Evolutionary conservation across 2,888 invertebrate genomes (phyloP).

Genomic region (Lapara coniferarum): DNA sequence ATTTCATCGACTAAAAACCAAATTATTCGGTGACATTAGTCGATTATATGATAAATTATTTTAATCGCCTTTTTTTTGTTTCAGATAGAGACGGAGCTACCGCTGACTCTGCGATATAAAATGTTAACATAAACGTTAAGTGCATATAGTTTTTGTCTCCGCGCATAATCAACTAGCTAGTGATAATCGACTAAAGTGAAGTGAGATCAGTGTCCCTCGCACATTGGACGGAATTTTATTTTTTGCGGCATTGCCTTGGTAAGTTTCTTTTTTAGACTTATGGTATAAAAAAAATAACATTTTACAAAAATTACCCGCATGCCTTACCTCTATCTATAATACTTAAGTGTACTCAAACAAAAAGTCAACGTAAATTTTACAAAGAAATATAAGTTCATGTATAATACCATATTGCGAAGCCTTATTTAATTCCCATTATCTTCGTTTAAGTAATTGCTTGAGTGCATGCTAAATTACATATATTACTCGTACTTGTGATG

Average conservation of each 20-base stretch:
- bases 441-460: not conserved
- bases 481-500: not conserved
- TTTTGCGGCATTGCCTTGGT: constrained; percentile 65
- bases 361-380: no score
- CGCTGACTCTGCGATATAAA: constrained; percentile 47
- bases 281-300: no score
- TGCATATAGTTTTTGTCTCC: constrained; percentile 31
- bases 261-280: constrained; percentile 43
- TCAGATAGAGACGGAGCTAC: constrained; percentile 55
- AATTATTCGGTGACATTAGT: no score
- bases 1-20: no score
- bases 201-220: constrained; percentile 51
- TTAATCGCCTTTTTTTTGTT: constrained; percentile 47
- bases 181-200: constrained; percentile 52
- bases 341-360: no score
- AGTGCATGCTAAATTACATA: not conserved
- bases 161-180: constrained; percentile 35
- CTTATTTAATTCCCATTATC: not conserved
- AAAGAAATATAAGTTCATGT: no score
- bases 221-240: constrained; percentile 52
- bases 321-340: no score
- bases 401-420: not conserved
- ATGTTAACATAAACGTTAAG: constrained; percentile 40
- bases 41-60: not conserved
- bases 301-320: no score